Percentiles rank a stretch among this genome's conserved stretches.
phyloP scores from a whole-genome alignment of 2,797 vertebrate species.

The Brotula barbata region DNA sequence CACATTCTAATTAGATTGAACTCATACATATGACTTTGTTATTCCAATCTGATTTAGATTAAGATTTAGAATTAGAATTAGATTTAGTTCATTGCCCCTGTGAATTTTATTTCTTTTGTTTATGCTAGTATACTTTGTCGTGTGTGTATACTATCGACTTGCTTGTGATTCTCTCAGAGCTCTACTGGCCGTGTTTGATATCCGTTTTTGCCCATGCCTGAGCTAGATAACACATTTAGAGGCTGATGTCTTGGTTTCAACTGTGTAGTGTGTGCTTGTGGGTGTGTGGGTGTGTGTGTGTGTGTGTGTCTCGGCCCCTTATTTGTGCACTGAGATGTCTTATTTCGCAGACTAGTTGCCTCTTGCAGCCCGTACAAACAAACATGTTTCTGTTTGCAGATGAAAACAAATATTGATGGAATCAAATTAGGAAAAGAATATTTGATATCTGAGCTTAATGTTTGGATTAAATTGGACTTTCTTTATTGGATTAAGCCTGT shows the following conservation, averaged over 20 bases:
- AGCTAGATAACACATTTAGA: conserved; percentile 65
- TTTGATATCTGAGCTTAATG: conserved; percentile 75
- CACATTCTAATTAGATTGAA: conserved; percentile 27
- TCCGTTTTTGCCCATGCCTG: conserved; percentile 55
- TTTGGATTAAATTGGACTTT: conserved; percentile 71
- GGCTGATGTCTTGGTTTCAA: conserved; percentile 42
- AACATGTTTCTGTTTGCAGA: conserved; percentile 69
- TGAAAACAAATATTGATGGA: conserved; percentile 78
- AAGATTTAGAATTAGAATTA: conserved; percentile 17
- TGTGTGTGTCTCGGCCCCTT: conserved; percentile 38
- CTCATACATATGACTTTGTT: conserved; percentile 35
- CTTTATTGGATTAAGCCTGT: conserved; percentile 68
- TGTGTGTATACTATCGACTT: conserved; percentile 25
- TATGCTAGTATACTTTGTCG: conserved; percentile 14
- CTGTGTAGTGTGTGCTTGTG: conserved; percentile 48
- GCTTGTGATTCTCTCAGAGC: conserved; percentile 54
- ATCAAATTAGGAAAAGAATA: conserved; percentile 75
- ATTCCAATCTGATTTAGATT: conserved; percentile 18
- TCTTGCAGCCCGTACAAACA: conserved; percentile 65
- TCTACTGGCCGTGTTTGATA: conserved; percentile 61
- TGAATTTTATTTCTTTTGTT: conserved; percentile 36
- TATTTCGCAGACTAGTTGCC: conserved; percentile 54
- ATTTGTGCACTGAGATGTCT: conserved; percentile 58
- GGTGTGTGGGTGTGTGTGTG: conserved; percentile 19
- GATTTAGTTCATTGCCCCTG: conserved; percentile 42